Evolutionary conservation across 2,888 invertebrate species (phyloP), one percentile per base, ranked within the genome.

Genomic region (Spialia ferax): DNA sequence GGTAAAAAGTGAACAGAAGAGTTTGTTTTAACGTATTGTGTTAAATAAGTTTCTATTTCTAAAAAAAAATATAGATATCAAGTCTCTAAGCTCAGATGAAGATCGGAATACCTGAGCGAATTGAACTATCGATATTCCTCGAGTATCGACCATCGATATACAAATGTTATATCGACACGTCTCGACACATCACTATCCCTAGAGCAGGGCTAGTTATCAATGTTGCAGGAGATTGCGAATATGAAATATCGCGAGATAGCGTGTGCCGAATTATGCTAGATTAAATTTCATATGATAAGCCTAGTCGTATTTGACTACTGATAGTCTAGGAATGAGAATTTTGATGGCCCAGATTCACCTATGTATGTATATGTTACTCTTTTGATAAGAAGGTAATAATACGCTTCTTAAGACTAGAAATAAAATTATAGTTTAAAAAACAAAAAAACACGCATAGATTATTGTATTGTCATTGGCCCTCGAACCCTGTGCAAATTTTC

Each of bases 121-220:
- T n/a, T 8, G 20, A 23, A 4, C 3, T 22, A 54, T 54, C 29
- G n/a, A 22, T n/a, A 29, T 54, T n/a, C n/a, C n/a, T n/a, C n/a
- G n/a, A n/a, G n/a, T n/a, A 48, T 57, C 64, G 69, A 73, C 56
- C 75, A 71, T 74, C 76, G 75, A 74, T 72, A 23, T 50, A 23
- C 13, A 22, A 22, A 1, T 20, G 13, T 23, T 11, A 68, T 29
- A 64, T 63, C 71, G 76, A 81, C 82, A 71, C 89, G 80, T 76
- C 88, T 63, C 71, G 76, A 81, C 82, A 71, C 89, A 79, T 76
- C 88, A 75, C 88, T 88, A 85, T 80, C 81, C 42, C 85, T 88
- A 88, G 87, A 87, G 87, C 86, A 85, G 85, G 87, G 86, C 86
- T 82, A 84, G 80, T 86, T 92, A 93, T 89, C 90, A 77, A 80